Base-by-base conservation (phyloP, 2,113 vertebrate species). In the Aphyosemion australe region DNA sequence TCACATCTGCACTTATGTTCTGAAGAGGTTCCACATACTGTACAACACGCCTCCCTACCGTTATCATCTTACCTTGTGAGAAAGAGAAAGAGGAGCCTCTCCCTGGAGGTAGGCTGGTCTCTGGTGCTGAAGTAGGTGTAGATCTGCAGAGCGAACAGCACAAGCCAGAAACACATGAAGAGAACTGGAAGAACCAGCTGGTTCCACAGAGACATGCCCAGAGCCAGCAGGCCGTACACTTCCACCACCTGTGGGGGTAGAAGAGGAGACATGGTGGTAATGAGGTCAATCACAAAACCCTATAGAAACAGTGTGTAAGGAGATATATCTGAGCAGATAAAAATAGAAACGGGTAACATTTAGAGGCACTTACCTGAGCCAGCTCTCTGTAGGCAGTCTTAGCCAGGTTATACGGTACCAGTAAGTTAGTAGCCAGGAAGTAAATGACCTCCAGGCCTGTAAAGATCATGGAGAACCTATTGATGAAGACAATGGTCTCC, bases 161-260 rank as follows among this genome's bases (percentile, higher is more conserved):
- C 93, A n/a, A 99, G 93, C 97, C 97, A 99, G 79, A 99, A 99
- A 75, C 96, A 95, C 97, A 99, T 99, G 86, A 99, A 99, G 39
- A 99, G 95, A 61, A 99, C 96, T 0, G 97, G 97, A 74, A 99
- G 94, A 0, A 99, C 96, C 74, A 99, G 94, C 84, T 98, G 97
- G 90, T 99, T 99, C 97, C 97, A 99, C 41, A 99, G 88, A 72
- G 96, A 98, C 97, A 99, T 98, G 12, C 96, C 97, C 87, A 99
- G 79, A 15, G 97, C 96, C 32, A 99, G 91, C 65, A 99, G 94
- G 12, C 97, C 97, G 7, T 99, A 99, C 2, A 99, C 97, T 69
- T 99, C 97, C 72, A 99, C 96, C 69, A 99, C 96, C 97, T 99
- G 87, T 9, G 72, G 14, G 71, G 75, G 3, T 1, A 47, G 31